These are phyloP conservation scores for Drosophila nikananu DNA, from an alignment of 1,140 invertebrate species.

Conservation along the genomic window DNA sequence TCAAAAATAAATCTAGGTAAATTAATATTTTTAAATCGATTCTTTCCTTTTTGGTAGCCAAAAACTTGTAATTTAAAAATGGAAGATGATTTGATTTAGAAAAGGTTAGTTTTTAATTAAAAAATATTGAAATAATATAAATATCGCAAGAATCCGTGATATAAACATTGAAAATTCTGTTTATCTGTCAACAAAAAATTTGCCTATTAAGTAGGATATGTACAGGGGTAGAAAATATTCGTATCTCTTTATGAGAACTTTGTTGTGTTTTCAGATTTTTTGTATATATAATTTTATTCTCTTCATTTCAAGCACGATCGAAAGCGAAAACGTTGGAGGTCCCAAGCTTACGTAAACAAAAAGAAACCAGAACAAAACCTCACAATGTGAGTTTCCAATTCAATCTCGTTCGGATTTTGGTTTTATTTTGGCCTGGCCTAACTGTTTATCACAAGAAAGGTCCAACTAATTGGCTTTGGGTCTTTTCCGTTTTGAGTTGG, in stretches of 20 bases:
- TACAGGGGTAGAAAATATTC: neutral
- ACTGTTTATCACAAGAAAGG: constrained; percentile 74
- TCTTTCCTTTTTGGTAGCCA: too few relatives aligned
- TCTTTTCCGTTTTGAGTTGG: constrained; percentile 55
- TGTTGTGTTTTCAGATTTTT: neutral
- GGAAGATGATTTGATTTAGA: too few relatives aligned
- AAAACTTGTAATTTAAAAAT: too few relatives aligned
- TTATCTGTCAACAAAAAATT: neutral
- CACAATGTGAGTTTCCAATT: constrained; percentile 37
- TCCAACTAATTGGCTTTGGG: constrained; percentile 61
- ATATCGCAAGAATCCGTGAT: neutral
- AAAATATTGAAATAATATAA: too few relatives aligned
- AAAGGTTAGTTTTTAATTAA: too few relatives aligned
- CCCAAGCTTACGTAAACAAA: constrained; percentile 57
- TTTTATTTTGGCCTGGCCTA: constrained; percentile 43
- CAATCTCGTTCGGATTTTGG: constrained; percentile 33
- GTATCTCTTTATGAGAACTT: neutral
- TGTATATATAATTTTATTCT: neutral
- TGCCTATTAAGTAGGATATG: neutral
- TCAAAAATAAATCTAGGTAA: neutral
- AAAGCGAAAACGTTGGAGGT: constrained; percentile 80
- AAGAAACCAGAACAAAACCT: constrained; percentile 25
- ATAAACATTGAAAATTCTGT: neutral
- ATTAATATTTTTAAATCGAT: neutral
- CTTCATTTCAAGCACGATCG: constrained; percentile 42